Evolutionary conservation across 2,797 vertebrate genomes (phyloP).

Genomic region (Anolis apletophallus): DNA sequence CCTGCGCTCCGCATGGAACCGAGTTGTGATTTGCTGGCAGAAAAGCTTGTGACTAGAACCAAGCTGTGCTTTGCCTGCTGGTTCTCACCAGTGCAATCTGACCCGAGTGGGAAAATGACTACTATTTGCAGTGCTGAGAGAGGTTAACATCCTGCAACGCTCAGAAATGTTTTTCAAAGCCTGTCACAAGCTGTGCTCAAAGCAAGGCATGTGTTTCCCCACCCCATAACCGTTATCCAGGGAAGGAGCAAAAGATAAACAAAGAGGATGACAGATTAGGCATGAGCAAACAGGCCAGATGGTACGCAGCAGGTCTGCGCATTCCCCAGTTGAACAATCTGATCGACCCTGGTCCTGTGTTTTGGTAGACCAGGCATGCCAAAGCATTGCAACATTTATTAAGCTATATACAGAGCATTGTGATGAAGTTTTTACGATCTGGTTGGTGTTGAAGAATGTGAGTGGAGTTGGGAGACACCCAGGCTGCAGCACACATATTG

Average conservation of each 20-base stretch:
- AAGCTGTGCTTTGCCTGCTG: not conserved
- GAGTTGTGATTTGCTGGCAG: no score
- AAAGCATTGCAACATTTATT: fast-evolving
- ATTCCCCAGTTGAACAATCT: fast-evolving
- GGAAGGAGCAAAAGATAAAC: not conserved
- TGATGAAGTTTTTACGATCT: not conserved
- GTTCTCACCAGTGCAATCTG: not conserved
- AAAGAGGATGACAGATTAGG: not conserved
- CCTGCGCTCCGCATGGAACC: no score
- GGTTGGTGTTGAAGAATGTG: constrained; percentile 19
- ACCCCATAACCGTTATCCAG: not conserved
- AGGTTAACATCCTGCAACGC: fast-evolving
- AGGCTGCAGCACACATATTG: not conserved
- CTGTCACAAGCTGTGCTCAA: not conserved
- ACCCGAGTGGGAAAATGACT: not conserved
- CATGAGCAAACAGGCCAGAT: not conserved
- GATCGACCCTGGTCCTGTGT: no score
- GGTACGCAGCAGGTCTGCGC: not conserved
- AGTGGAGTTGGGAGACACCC: fast-evolving
- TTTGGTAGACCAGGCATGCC: not conserved
- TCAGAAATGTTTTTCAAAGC: not conserved
- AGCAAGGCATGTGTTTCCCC: fast-evolving
- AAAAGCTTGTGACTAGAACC: not conserved
- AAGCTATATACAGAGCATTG: fast-evolving
- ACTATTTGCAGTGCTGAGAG: not conserved